A percentile compares a stretch with the other conserved stretches of the same genome.
Evolutionary conservation across 2,797 vertebrate genomes (phyloP).

Genomic region (Phataginus tricuspis): DNA sequence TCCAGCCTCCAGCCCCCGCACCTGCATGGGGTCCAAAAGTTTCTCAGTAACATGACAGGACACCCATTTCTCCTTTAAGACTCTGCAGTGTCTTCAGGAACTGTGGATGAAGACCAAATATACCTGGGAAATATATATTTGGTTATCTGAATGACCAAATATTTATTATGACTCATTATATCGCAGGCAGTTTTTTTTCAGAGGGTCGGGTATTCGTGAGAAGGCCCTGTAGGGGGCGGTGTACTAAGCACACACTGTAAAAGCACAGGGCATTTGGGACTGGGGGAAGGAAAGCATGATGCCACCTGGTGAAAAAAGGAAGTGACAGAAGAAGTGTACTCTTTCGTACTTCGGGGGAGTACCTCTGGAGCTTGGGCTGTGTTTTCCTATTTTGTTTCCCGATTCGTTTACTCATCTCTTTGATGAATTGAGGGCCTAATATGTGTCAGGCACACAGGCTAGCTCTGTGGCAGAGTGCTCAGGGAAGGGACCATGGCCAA

Average conservation of each 20-base stretch:
- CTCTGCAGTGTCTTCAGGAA: too few relatives aligned
- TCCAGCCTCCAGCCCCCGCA: too few relatives aligned
- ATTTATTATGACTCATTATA: too few relatives aligned
- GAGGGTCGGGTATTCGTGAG: not conserved
- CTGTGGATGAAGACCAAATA: too few relatives aligned
- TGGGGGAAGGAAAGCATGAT: too few relatives aligned
- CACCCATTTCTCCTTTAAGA: too few relatives aligned
- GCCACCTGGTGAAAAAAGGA: not conserved
- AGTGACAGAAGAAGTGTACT: not conserved
- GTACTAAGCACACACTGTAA: not conserved
- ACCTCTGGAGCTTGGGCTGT: not conserved
- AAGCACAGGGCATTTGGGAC: not conserved
- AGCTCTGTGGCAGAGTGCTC: not conserved
- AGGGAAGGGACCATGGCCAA: not conserved
- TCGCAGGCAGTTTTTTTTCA: not conserved
- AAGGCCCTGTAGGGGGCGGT: not conserved
- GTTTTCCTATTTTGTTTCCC: not conserved
- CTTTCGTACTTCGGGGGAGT: not conserved
- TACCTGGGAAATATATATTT: too few relatives aligned
- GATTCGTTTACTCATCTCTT: constrained; percentile 33
- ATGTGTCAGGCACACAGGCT: not conserved
- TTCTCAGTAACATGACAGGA: too few relatives aligned
- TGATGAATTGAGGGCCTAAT: not conserved
- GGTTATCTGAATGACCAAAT: too few relatives aligned
- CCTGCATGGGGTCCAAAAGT: too few relatives aligned